Percentiles rank a stretch among this genome's conserved stretches.
Conservation (phyloP, 2,888 invertebrate species). For the Omphaloscelis lunosa region DNA sequence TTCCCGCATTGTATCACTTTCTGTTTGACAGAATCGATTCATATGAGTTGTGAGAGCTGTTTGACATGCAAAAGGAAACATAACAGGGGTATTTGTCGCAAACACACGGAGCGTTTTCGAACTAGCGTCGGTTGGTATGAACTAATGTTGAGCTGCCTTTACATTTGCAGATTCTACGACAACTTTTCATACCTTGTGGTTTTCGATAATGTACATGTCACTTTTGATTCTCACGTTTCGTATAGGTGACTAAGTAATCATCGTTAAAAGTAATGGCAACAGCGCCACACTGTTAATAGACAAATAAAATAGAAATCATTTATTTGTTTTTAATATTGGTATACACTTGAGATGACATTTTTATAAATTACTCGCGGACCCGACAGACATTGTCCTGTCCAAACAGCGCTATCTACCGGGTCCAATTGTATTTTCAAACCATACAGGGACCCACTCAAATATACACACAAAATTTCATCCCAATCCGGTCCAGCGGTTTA, state of each 20-base stretch:
- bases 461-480: no score
- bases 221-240: background rate
- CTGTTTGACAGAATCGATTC: constrained; percentile 83
- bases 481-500: no score
- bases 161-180: constrained; percentile 13
- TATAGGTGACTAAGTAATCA: background rate
- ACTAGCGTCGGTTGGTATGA: constrained; percentile 45
- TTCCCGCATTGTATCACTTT: constrained; percentile 81
- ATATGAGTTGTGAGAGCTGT: constrained; percentile 82
- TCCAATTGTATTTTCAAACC: no score
- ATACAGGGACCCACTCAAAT: no score
- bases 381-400: no score
- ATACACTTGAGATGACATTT: no score
- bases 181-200: background rate
- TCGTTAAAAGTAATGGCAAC: no score
- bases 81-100: constrained; percentile 82
- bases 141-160: constrained; percentile 46
- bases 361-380: no score
- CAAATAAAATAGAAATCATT: no score
- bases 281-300: no score
- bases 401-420: no score
- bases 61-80: constrained; percentile 87
- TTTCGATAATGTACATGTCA: background rate
- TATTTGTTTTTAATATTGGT: no score
- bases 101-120: constrained; percentile 71